These are phyloP conservation scores for Pangasius macronema DNA, from an alignment of 2,797 vertebrate genomes.

Conservation along the genomic window DNA sequence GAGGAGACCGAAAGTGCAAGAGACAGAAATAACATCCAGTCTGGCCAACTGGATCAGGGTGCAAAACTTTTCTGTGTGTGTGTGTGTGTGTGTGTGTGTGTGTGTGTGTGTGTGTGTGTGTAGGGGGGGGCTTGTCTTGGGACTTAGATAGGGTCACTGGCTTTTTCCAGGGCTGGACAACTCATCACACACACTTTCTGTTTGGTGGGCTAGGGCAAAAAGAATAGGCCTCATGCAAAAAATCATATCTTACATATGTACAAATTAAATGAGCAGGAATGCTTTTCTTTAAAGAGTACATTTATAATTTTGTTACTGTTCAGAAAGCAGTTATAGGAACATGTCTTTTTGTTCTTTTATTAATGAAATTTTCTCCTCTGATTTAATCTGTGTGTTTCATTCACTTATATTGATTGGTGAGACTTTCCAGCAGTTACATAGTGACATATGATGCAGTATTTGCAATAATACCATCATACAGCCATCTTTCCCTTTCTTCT, in stretches of 20 bases:
- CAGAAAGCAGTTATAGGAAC: too few relatives aligned
- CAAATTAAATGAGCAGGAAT: background rate
- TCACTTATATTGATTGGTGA: background rate
- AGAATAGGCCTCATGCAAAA: background rate
- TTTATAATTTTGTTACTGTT: too few relatives aligned
- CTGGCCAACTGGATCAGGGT: background rate
- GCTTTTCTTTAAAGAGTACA: too few relatives aligned
- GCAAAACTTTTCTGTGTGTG: background rate
- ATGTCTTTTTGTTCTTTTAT: too few relatives aligned
- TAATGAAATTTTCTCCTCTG: too few relatives aligned
- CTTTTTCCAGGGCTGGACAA: background rate
- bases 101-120: too few relatives aligned
- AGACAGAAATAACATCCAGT: slow-evolving; percentile 15
- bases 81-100: too few relatives aligned
- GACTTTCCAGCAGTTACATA: background rate
- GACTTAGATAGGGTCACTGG: background rate
- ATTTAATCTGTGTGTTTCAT: too few relatives aligned
- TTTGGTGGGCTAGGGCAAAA: background rate
- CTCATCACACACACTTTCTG: background rate
- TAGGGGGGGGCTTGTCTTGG: too few relatives aligned
- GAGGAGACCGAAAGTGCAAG: slow-evolving; percentile 1
- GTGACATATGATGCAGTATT: background rate
- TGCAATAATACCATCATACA: background rate
- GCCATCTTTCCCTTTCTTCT: background rate
- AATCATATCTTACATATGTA: background rate